Base-by-base conservation (phyloP, 2,888 invertebrate genomes). In the Pyrrhia umbra region DNA sequence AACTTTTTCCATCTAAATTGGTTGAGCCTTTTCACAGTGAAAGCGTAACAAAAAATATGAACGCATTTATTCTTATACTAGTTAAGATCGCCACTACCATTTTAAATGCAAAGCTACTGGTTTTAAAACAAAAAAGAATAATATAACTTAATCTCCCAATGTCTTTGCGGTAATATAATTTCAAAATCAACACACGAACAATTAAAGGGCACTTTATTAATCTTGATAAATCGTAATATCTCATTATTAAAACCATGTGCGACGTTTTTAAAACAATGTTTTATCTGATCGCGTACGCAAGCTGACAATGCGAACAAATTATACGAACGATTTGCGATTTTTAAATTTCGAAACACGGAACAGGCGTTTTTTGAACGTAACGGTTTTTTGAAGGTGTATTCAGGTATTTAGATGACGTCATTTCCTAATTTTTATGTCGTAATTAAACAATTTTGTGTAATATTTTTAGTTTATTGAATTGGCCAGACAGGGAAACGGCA, bases 221-320 rank as follows among this genome's bases (percentile, higher is more conserved):
- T 79, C 68, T 79, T 74, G 77, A 79, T 78, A 74, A 57, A 66
- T 79, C 63, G 63, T 30, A 46, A 74, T 71, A 71, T 68, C 79
- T 74, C 65, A 79, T 78, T 78, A 80, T 51, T 49, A 59, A 79
- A 74, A 63, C 65, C 68, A 63, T 60, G 75, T 67, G 77, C 64
- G 54, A 62, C 72, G 50, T 62, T 66, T 34, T 66, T 62, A 49
- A 65, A 84, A 82, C 69, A 77, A 68, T 62, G 56, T 65, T 55
- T 65, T 87, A 87, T 88, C 86, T 42, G 80, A 75, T 80, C 56
- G 61, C 43, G 52, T 69, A 62, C 58, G 87, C 90, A 88, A 90
- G 90, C 90, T 91, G 91, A 87, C 90, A 89, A 88, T 86, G 82
- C 80, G 75, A 68, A 74, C 75, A 79, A 82, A 82, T 80, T 81